These are phyloP conservation scores for Engraulis encrasicolus DNA, from an alignment of 2,113 vertebrate genomes.

Conservation along the genomic window DNA sequence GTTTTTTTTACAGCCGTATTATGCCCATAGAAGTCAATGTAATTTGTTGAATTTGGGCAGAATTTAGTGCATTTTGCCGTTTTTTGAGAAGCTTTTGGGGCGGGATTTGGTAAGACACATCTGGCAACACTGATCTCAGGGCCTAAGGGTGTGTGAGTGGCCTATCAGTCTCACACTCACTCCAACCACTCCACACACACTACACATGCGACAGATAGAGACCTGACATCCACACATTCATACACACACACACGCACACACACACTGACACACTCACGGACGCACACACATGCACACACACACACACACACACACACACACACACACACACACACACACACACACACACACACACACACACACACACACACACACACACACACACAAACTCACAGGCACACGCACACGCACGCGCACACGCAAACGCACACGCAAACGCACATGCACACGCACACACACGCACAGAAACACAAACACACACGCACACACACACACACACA, in stretches of 20 bases:
- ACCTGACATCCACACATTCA: too few relatives aligned
- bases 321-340: slow-evolving; percentile 36
- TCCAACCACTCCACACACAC: neutral
- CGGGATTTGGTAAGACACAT: too few relatives aligned
- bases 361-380: slow-evolving; percentile 29
- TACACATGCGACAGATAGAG: neutral
- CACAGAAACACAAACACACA: slow-evolving; percentile 28
- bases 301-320: neutral
- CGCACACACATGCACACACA: neutral
- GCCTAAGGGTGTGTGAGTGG: neutral
- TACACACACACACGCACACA: too few relatives aligned
- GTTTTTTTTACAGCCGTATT: too few relatives aligned
- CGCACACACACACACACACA: slow-evolving; percentile 22
- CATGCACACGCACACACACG: slow-evolving; percentile 13
- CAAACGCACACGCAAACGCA: slow-evolving; percentile 33
- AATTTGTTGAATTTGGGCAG: too few relatives aligned
- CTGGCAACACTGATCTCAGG: neutral
- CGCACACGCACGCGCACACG: neutral
- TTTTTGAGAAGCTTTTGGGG: too few relatives aligned
- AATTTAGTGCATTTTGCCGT: too few relatives aligned
- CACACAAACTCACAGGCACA: slow-evolving; percentile 17
- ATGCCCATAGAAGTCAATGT: too few relatives aligned
- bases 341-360: slow-evolving; percentile 19
- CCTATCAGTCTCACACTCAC: neutral
- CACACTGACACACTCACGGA: neutral